Conservation (phyloP, 2,888 invertebrate genomes). For the Epistrophe grossulariae region DNA sequence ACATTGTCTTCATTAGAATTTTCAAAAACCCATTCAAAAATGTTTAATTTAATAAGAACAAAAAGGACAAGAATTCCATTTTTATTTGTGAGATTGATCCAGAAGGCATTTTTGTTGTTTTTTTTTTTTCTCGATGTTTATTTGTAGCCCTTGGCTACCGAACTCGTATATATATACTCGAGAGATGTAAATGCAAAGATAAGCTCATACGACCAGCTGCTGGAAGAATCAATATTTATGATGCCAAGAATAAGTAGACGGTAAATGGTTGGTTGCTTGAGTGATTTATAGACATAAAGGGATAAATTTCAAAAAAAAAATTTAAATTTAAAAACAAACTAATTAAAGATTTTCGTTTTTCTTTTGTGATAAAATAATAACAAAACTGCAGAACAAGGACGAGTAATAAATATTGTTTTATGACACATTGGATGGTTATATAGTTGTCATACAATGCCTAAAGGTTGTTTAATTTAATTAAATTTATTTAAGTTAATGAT, state of each 20-base stretch:
- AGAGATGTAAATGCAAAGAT: conserved; percentile 70
- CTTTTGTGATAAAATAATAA: not conserved
- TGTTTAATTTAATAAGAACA: conserved; percentile 27
- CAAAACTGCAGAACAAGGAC: not conserved
- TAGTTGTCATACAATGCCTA: not conserved
- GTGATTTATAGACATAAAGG: conserved; percentile 70
- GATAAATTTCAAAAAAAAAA: conserved; percentile 39
- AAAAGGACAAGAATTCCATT: conserved; percentile 35
- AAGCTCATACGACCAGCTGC: conserved; percentile 68
- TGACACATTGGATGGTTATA: conserved; percentile 36
- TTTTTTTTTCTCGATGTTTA: not conserved
- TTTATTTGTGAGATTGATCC: conserved; percentile 34
- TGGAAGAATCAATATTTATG: conserved; percentile 73
- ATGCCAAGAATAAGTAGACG: conserved; percentile 43
- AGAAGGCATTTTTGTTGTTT: conserved; percentile 27
- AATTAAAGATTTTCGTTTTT: conserved; percentile 51
- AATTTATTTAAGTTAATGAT: not conserved
- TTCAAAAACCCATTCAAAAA: conserved; percentile 52
- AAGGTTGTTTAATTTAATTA: not conserved
- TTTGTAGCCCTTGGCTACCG: conserved; percentile 39
- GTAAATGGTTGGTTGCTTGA: conserved; percentile 62
- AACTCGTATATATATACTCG: conserved; percentile 18
- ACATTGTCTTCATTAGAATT: conserved; percentile 31
- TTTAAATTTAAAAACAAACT: conserved; percentile 52
- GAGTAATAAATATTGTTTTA: conserved; percentile 43